Percentiles rank a stretch among this genome's conserved stretches.
Conservation (phyloP, 2,888 invertebrate species). For the Papilio gigon region DNA sequence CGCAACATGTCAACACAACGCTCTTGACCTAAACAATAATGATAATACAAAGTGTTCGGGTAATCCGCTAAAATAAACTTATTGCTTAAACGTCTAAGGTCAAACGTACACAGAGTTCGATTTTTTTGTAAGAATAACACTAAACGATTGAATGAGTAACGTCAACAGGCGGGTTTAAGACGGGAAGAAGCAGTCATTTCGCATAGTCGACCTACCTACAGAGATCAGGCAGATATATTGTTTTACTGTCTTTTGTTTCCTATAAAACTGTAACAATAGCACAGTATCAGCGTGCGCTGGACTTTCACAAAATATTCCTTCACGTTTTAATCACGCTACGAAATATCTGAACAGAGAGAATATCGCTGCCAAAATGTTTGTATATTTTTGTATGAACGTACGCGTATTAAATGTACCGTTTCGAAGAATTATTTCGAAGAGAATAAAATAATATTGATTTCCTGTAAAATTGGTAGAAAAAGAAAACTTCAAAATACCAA, state of each 20-base stretch:
- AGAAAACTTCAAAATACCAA: too few species aligned
- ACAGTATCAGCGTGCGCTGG: background rate
- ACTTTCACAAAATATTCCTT: slow-evolving; percentile 14
- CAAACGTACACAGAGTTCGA: background rate
- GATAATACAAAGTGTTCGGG: slow-evolving; percentile 26
- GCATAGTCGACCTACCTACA: too few species aligned
- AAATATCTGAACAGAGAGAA: slow-evolving; percentile 14
- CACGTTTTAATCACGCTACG: background rate
- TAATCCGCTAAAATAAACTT: slow-evolving; percentile 14
- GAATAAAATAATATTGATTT: background rate
- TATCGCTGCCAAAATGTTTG: slow-evolving; percentile 5
- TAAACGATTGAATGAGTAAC: background rate
- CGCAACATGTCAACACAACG: slow-evolving; percentile 18
- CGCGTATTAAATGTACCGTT: background rate
- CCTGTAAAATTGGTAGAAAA: background rate
- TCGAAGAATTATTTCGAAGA: background rate
- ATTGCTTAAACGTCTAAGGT: slow-evolving; percentile 12
- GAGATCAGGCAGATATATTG: background rate
- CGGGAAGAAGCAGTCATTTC: too few species aligned
- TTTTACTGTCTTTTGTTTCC: background rate
- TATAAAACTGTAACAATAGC: background rate
- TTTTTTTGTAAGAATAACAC: background rate
- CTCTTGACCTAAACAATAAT: slow-evolving; percentile 34
- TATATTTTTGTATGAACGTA: background rate
- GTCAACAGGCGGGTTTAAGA: too few species aligned